Base-by-base conservation (phyloP, 2,113 vertebrate genomes). In the Falco punctatus region DNA sequence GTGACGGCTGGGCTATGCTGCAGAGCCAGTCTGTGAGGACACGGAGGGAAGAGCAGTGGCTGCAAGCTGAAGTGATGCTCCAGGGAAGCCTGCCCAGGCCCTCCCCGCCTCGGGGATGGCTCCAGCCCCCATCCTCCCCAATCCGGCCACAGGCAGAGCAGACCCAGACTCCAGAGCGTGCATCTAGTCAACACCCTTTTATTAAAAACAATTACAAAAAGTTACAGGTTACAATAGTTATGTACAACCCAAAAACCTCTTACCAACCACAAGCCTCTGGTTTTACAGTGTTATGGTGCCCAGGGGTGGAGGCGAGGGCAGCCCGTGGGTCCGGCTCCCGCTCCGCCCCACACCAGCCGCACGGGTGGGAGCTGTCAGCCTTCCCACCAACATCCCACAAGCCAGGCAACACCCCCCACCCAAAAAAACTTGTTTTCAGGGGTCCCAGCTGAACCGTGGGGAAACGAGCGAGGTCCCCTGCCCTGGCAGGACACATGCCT, bases 191-290 rank as follows among this genome's bases (percentile, higher is more conserved):
- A 95, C 97, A 97, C 87, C 59, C 95, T 97, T 97, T 97, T 97
- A 97, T 97, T 97, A 96, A 96, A 97, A 97, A 97, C 87, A 80
- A 51, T 95, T 97, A 97, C 96, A 97, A 97, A 97, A 97, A 89
- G 94, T 88, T 80, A 91, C 94, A 91, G 93, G 86, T 94, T 94
- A 96, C 83, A 96, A 59, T 18, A 73, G n/a, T 88, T 92, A 49
- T 78, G 81, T 89, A 97, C 96, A 96, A 72, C 86, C 70, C 91
- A 49, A 86, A 80, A 64, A n/a, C 70, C 77, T 72, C 81, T 55
- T 10, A 9, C n/a, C 81, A 64, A 15, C 42, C 48, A 51, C 61
- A 54, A 70, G 42, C 33, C 80, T 81, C 70, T 24, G 54, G 15
- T 9, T n/a, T 62, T 16, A 54, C 87, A 74, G 59, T 18, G 38